Evolutionary conservation across 2,113 vertebrate genomes (phyloP).

Genomic region (Synodontis membranacea): DNA sequence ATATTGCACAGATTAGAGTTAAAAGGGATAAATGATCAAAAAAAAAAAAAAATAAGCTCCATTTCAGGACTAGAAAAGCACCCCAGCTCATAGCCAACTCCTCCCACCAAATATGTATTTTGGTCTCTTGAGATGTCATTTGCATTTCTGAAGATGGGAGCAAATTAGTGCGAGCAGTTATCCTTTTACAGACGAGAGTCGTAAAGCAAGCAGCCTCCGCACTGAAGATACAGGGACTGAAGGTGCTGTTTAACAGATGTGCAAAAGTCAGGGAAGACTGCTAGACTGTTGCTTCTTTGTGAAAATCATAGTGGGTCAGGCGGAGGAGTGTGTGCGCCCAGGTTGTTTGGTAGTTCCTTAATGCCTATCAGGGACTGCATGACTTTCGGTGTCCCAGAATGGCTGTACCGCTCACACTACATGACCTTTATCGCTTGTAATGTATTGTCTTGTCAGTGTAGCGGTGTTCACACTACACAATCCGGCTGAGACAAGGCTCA

Average conservation of each 20-base stretch:
- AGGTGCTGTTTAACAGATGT: background rate
- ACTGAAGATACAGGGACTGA: background rate
- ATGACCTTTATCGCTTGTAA: background rate
- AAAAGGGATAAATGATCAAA: constrained; percentile 44
- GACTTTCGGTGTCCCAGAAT: background rate
- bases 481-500: constrained; percentile 7
- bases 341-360: background rate
- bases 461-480: background rate
- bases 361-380: background rate
- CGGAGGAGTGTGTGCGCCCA: background rate
- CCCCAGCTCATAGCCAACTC: constrained; percentile 35
- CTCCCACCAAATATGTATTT: constrained; percentile 52
- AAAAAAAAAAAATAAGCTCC: constrained; percentile 32
- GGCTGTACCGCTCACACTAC: too few relatives aligned
- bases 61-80: constrained; percentile 30
- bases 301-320: background rate
- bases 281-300: background rate
- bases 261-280: background rate
- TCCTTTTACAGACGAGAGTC: constrained; percentile 16
- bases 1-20: constrained; percentile 45
- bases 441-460: constrained; percentile 2
- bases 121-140: constrained; percentile 41
- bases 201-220: background rate
- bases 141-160: constrained; percentile 47
- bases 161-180: constrained; percentile 41